Conservation (phyloP, 2,113 vertebrate genomes). For the Bettongia penicillata region DNA sequence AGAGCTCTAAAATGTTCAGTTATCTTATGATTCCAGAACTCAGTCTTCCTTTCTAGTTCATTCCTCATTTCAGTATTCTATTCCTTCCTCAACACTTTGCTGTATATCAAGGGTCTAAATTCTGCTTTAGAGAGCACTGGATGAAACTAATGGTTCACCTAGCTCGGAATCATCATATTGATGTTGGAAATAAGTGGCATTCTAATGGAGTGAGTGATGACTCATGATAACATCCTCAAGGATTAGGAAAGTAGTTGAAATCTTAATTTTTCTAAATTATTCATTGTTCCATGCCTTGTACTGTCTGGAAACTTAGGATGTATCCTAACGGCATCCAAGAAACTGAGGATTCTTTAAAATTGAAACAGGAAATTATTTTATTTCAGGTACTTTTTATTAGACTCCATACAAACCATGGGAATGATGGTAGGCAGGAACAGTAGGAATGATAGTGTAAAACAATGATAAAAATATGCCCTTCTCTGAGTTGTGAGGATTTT, state of each 20-base stretch:
- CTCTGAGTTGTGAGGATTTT: neutral
- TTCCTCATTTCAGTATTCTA: neutral
- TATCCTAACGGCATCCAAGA: conserved; percentile 46
- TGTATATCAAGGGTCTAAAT: neutral
- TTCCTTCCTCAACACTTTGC: neutral
- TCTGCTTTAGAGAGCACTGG: conserved; percentile 11
- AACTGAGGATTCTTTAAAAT: conserved; percentile 40
- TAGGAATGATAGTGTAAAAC: neutral
- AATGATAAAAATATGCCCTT: neutral
- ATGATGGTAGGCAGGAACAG: neutral
- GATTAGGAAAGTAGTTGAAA: neutral
- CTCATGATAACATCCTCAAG: neutral
- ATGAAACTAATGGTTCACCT: neutral
- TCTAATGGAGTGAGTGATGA: neutral
- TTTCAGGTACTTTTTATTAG: conserved; percentile 43
- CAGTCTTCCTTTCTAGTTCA: neutral
- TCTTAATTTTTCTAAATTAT: neutral
- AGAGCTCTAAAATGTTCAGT: neutral
- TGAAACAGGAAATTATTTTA: conserved; percentile 42
- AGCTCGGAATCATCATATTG: neutral
- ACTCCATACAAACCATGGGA: neutral
- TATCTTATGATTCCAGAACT: neutral
- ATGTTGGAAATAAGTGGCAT: neutral
- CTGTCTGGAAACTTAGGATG: conserved; percentile 25
- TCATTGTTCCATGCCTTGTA: neutral